A percentile compares a stretch with the other conserved stretches of the same genome.
These are phyloP conservation scores for Synodontis membranacea DNA, from an alignment of 2,113 vertebrate genomes.

Conservation along the genomic window DNA sequence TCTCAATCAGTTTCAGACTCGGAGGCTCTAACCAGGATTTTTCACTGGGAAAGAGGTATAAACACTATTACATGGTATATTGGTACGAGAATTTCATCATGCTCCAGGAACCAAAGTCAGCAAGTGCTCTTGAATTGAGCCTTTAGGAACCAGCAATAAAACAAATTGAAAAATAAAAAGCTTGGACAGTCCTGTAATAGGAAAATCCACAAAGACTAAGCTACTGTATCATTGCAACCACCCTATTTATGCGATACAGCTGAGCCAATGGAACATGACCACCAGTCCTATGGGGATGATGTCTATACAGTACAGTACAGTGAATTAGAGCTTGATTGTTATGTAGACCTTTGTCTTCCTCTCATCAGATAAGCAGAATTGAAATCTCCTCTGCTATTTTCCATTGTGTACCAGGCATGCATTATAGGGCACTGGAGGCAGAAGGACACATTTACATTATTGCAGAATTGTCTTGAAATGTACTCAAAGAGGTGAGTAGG, in stretches of 20 bases:
- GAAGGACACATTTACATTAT: constrained; percentile 48
- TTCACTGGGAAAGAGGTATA: constrained; percentile 22
- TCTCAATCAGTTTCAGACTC: constrained; percentile 36
- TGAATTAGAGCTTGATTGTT: constrained; percentile 50
- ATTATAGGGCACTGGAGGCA: constrained; percentile 25
- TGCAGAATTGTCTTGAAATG: constrained; percentile 41
- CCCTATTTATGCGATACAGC: constrained; percentile 2
- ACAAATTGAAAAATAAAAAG: constrained; percentile 57
- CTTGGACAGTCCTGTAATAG: constrained; percentile 48
- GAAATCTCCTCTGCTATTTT: constrained; percentile 46
- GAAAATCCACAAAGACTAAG: constrained; percentile 50
- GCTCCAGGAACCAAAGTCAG: constrained; percentile 39
- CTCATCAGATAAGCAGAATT: constrained; percentile 51
- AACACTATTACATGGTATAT: constrained; percentile 43
- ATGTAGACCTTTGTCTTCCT: constrained; percentile 52
- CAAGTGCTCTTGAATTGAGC: constrained; percentile 48
- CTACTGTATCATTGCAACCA: constrained; percentile 30
- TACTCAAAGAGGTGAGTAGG: constrained; percentile 26
- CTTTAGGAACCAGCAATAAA: constrained; percentile 51
- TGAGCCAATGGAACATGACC: constrained; percentile 28
- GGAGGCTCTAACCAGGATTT: constrained; percentile 7
- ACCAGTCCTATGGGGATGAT: constrained; percentile 17
- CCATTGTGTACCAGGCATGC: constrained; percentile 32
- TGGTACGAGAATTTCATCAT: constrained; percentile 36
- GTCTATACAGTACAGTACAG: constrained; percentile 25